Percentiles rank a stretch among this genome's conserved stretches.
Conservation (phyloP, 2,113 vertebrate species). For the Crotalus horridus region DNA sequence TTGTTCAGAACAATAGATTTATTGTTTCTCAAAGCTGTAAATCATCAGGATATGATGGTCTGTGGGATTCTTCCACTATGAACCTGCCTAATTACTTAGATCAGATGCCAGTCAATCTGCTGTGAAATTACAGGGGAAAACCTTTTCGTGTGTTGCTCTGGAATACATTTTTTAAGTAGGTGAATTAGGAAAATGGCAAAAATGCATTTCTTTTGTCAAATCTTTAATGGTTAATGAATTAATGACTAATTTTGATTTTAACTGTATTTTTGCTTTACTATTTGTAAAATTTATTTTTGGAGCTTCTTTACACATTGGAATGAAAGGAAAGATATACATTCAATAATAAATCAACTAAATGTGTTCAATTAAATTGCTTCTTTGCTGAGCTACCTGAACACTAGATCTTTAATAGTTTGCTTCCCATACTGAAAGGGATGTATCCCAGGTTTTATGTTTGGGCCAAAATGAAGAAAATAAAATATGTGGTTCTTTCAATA, state of each 20-base stretch:
- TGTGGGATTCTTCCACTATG: not conserved
- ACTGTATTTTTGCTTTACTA: not conserved
- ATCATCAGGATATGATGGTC: not conserved
- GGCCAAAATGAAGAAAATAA: constrained; percentile 6
- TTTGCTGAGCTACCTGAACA: not conserved
- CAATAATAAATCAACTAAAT: not conserved
- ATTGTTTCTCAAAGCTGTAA: not conserved
- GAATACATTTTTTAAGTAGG: not conserved
- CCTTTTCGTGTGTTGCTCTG: not conserved
- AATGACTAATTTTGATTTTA: not conserved
- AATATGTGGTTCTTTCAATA: constrained; percentile 26
- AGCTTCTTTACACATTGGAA: not conserved
- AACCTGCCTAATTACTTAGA: not conserved
- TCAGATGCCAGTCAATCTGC: not conserved
- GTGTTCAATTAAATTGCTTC: not conserved
- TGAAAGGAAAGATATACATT: not conserved
- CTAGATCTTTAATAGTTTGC: not conserved
- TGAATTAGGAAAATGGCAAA: not conserved
- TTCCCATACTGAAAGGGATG: not conserved
- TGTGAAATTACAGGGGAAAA: not conserved
- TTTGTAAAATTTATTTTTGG: not conserved
- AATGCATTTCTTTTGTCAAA: not conserved
- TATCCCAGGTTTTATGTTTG: not conserved
- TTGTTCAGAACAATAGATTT: too few relatives aligned
- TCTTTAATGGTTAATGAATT: not conserved